Evolutionary conservation across 2,797 vertebrate species (phyloP), one percentile per base, ranked within the genome.

Genomic region (Caiman crocodilus): DNA sequence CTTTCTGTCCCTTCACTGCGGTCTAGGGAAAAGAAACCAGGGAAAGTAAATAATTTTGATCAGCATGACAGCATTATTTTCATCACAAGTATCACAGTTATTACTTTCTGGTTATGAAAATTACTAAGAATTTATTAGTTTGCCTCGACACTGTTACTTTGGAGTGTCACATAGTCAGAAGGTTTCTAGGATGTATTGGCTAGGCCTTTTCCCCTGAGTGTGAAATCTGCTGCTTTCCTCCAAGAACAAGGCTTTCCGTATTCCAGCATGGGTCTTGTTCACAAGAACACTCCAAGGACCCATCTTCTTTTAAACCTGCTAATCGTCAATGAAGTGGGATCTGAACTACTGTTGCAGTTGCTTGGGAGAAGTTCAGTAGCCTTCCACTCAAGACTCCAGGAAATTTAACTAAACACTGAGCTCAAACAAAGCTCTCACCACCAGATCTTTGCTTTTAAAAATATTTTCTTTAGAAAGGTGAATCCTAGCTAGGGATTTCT

Each of bases 231-330:
- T 79, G 23, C 9, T 63, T 2, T n/a, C 76, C 81, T 58, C 63
- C 28, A 6, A 50, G 61, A 75, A 17, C 17, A 7, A 23, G 4
- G 4, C 42, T 56, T 30, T 57, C 76, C 26, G 5, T 16, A 42
- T 0, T 28, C 61, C 18, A 5, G 1, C 56, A 30, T 32, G 32
- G 20, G 9, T 3, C 50, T 5, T 2, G 3, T 4, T 2, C 35
- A 71, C 9, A 58, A 50, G 7, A 50, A 1, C 23, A 0, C 1
- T 1, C 2, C n/a, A 69, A 42, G 14, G 4, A 20, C 15, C 1
- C 10, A 55, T 23, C 42, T 55, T 73, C 63, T 61, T 67, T 12
- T 16, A 50, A 14, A 5, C 25, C 3, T 61, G 63, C 3, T 50
- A 59, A 26, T 64, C 67, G 25, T 28, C 28, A 67, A 6, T 32